Percentiles rank a stretch among this genome's conserved stretches.
Conservation (phyloP, 1,140 invertebrate species). For the Lineus longissimus region DNA sequence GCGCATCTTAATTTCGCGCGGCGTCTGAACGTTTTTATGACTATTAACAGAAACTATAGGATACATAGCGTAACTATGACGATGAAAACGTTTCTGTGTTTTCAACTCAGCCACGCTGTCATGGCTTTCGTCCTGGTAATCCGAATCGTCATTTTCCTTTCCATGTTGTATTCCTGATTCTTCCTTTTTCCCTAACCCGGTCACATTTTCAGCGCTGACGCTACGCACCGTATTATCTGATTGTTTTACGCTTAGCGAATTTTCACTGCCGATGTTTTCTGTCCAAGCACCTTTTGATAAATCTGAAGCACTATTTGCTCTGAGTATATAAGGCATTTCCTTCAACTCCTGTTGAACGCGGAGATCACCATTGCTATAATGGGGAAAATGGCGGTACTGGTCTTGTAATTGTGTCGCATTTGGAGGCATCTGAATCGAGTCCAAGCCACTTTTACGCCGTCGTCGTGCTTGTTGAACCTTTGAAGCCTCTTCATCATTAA, state of each 20-base stretch:
- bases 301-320: background rate
- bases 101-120: conserved; percentile 1
- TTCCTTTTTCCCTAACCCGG: background rate
- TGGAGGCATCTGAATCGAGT: no score
- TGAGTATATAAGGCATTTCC: background rate
- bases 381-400: conserved; percentile 4
- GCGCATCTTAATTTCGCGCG: conserved; percentile 4
- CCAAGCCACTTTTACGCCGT: background rate
- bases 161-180: background rate
- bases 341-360: background rate
- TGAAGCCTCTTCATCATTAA: no score
- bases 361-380: background rate
- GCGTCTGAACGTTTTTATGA: conserved; percentile 6
- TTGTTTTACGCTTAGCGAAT: background rate
- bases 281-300: background rate
- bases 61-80: background rate
- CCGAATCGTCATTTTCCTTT: background rate
- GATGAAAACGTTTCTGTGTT: background rate
- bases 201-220: background rate
- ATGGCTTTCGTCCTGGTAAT: conserved; percentile 1
- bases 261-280: background rate
- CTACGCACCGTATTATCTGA: background rate
- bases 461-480: background rate
- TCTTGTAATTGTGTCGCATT: background rate
- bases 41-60: background rate